These are phyloP conservation scores for Vultur gryphus DNA, from an alignment of 2,797 vertebrate species.

Conservation along the genomic window DNA sequence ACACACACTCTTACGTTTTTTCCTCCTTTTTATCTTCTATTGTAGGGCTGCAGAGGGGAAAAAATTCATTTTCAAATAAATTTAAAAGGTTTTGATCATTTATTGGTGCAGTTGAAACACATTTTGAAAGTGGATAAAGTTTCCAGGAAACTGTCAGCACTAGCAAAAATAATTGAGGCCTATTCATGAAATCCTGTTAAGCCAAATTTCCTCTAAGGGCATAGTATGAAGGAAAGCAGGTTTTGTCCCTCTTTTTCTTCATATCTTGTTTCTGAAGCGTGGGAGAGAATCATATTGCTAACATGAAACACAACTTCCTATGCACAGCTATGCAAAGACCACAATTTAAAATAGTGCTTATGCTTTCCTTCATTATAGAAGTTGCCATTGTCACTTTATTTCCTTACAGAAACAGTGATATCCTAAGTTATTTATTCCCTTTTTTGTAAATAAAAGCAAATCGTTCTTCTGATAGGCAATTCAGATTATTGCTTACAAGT, in stretches of 20 bases:
- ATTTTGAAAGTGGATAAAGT: background rate
- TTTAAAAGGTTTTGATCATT: background rate
- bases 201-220: background rate
- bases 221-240: background rate
- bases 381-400: constrained; percentile 23
- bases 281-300: background rate
- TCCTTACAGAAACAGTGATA: constrained; percentile 22
- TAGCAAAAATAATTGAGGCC: background rate
- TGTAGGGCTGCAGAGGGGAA: background rate
- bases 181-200: background rate
- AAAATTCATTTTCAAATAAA: background rate
- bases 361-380: constrained; percentile 18
- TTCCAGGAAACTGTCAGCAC: background rate
- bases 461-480: constrained; percentile 48
- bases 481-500: constrained; percentile 56
- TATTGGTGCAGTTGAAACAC: background rate
- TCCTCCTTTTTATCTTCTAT: background rate
- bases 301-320: background rate
- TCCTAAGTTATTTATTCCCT: constrained; percentile 22
- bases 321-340: background rate
- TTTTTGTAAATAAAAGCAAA: constrained; percentile 46
- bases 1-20: rapidly evolving
- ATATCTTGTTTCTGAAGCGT: background rate
- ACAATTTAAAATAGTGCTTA: background rate
- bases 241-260: background rate